Evolutionary conservation across 1,140 invertebrate species (phyloP).

Genomic region (Eupristina koningsbergeri): DNA sequence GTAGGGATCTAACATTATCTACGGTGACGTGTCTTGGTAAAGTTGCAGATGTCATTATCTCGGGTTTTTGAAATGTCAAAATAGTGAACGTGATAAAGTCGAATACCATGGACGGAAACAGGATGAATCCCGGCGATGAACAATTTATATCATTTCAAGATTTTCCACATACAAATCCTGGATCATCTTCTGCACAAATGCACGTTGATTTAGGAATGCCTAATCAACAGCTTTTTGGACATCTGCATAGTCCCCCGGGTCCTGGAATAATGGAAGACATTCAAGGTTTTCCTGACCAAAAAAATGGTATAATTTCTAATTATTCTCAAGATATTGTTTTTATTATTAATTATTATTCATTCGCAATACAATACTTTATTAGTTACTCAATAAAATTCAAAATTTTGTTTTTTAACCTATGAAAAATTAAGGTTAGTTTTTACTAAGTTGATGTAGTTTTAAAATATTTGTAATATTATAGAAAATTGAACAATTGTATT

Average conservation of each 20-base stretch:
- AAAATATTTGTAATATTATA: not conserved
- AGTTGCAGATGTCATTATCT: conserved; percentile 16
- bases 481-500: conserved; percentile 31
- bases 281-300: conserved; percentile 59
- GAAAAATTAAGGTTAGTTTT: not conserved
- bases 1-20: not conserved
- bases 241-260: conserved; percentile 58
- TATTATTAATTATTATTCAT: not conserved
- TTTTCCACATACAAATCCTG: conserved; percentile 60
- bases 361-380: not conserved
- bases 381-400: not conserved
- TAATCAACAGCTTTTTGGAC: conserved; percentile 60
- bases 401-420: conserved; percentile 17
- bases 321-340: not conserved
- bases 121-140: conserved; percentile 44
- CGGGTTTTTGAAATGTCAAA: conserved; percentile 29
- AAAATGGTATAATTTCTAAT: conserved; percentile 55
- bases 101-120: conserved; percentile 22
- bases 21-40: conserved; percentile 32
- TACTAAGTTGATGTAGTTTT: not conserved
- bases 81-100: not conserved
- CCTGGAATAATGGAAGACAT: conserved; percentile 62
- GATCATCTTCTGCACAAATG: conserved; percentile 58
- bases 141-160: conserved; percentile 70
- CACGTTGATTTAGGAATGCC: conserved; percentile 64